Base-by-base conservation (phyloP, 2,888 invertebrate genomes). In the Ophion obscuratus region DNA sequence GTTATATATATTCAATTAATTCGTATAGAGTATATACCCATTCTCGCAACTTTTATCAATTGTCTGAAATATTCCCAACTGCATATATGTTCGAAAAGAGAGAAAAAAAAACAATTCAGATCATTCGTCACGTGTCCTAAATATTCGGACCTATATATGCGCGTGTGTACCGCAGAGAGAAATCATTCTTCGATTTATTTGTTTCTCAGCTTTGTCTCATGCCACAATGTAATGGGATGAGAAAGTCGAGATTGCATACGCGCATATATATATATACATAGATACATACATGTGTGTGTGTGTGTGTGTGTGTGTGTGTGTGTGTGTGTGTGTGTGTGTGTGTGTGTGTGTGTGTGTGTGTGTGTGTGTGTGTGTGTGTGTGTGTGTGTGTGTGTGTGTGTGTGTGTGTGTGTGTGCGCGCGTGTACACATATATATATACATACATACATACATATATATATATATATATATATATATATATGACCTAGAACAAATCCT, bases 141-240 rank as follows among this genome's bases (percentile, higher is more conserved):
- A 47, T 70, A 59, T 27, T 17, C 7, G 20, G 11, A 47, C 66
- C 20, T 44, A 17, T 66, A 64, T 11, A 47, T 57, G 67, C 61
- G 47, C 67, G 75, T 74, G 77, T 83, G 87, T 27, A 17, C 53
- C 57, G 53, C 10, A 57, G 71, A 57, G 67, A 88, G 59, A 82
- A 70, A 79, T 61, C 67, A 67, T 64, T 47, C 85, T 31, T 31
- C 31, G 76, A 76, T 71, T 73, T 62, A 68, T 82, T 83, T 64
- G 82, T 83, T 85, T 77, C 85, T 66, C 85, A 76, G 77, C 83
- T 79, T 85, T 85, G 85, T 83, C 36, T 67, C 36, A 53, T 73
- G 67, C 59, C 47, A 47, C 47, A 47, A 47, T 9, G 9, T 10
- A 57, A 77, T 80, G 73, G 76, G 76, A 73, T 78, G 82, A 73